Evolutionary conservation across 2,113 vertebrate species (phyloP), one percentile per base, ranked within the genome.

Genomic region (Apistogramma diplotaenia): DNA sequence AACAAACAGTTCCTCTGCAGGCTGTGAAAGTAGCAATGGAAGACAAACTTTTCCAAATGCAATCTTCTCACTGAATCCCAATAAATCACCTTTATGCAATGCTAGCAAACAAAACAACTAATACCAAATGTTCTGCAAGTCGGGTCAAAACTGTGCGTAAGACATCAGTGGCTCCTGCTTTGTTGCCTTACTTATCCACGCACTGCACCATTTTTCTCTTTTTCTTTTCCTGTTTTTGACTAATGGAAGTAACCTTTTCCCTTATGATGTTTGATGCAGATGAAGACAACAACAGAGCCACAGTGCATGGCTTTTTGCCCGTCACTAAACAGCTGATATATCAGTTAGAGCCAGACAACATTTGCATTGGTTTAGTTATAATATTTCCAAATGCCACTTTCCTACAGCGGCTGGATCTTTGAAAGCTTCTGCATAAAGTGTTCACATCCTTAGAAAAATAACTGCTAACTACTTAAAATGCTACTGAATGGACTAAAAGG

Each of bases 11-110:
- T 55, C 70, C 78, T 85, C 61, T 62, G 72, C 65, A 35, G 83
- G 65, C 60, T 88, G 76, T 84, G 80, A 85, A 88, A 84, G 87
- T 81, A 88, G 37, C 31, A 78, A 54, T 16, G 6, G 12, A 13
- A 62, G 80, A 87, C 65, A 58, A 31, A 35, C 74, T 49, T 27
- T 70, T 27, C 29, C 67, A 49, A 71, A 15, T n/a, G 5, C 12
- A 56, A 46, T 27, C 35, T 55, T 58, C 15, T 4, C 31, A n/a
- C 31, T 49, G 62, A 46, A 27, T 67, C 43, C 43, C 11, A 21
- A 58, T 27, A 18, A 18, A 43, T 75, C 12, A 59, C 49, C 53
- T 79, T 55, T 11, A 56, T 10, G 1, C 35, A 1, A 65, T 37
- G 19, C 33, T 35, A 21, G 23, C 12, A 57, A 74, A 60, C 11